Percentiles rank a stretch among this genome's conserved stretches.
Evolutionary conservation across 1,140 invertebrate species (phyloP).

Genomic region (Hycleus cichorii): DNA sequence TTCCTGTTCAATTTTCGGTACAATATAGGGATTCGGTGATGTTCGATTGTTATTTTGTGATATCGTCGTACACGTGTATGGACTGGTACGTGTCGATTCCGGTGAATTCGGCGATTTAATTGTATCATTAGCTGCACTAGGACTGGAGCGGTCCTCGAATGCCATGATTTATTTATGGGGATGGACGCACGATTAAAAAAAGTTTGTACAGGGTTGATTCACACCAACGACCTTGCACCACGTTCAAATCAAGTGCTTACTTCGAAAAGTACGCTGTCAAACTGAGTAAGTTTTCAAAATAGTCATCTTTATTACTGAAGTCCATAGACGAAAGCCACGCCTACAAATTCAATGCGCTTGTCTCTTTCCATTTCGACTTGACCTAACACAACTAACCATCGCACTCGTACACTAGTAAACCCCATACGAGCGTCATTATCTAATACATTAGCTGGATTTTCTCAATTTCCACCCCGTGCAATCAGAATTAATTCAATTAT

Average conservation of each 20-base stretch:
- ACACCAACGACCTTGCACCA: background rate
- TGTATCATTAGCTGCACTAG: conserved; percentile 28
- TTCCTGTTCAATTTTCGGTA: conserved; percentile 15
- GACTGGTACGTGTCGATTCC: conserved; percentile 37
- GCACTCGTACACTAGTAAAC: background rate
- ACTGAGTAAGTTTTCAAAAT: conserved; percentile 45
- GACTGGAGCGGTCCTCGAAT: conserved; percentile 39
- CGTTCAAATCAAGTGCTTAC: conserved; percentile 36
- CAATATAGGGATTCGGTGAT: conserved; percentile 18
- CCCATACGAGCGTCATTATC: background rate
- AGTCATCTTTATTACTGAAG: conserved; percentile 43
- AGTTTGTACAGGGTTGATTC: background rate
- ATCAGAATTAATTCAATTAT: too few species aligned
- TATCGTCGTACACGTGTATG: conserved; percentile 37
- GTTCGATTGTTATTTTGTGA: conserved; percentile 21
- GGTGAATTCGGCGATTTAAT: conserved; percentile 35
- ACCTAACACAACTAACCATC: background rate
- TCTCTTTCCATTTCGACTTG: conserved; percentile 12
- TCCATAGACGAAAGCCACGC: conserved; percentile 26
- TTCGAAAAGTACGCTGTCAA: conserved; percentile 41
- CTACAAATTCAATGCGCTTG: conserved; percentile 20
- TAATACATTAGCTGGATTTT: background rate
- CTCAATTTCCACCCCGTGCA: background rate
- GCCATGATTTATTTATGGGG: conserved; percentile 26
- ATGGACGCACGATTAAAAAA: background rate